Base-by-base conservation (phyloP, 2,888 invertebrate species). In the Oithona nana region DNA sequence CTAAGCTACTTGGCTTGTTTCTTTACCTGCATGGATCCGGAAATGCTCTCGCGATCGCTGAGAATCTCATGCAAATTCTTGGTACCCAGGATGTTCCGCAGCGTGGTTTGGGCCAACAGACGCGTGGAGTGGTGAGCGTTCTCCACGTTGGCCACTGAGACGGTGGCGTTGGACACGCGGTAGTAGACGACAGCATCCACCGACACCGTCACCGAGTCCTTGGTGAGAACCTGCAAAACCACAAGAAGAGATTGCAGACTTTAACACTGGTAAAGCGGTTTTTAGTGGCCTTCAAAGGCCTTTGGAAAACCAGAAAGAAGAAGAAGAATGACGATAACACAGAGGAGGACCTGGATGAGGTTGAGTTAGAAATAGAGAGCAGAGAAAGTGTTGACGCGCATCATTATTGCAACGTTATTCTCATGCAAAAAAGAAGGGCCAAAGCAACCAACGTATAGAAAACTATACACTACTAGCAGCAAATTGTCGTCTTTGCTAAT, bases 81-180 rank as follows among this genome's bases (percentile, higher is more conserved):
- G 60, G 94, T 97, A 66, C 97, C 97, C 81, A 97, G 86, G 68
- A 93, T 94, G 74, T 95, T 95, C 65, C 90, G 78, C n/a, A 90
- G 79, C 11, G 89, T 89, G 13, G 88, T 89, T 74, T 89, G 88
- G 50, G 89, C 88, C 48, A 69, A 66, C 22, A 67, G 67, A 3
- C 68, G 65, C 11, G 68, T 69, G 64, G 70, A 68, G 66, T 73
- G 73, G 64, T 73, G 73, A 3, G 76, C 93, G 73, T 97, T 94
- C 74, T 95, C 95, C 54, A 97, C 95, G 75, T 97, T 97, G 54
- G 93, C 92, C 67, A 94, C 92, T 54, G 94, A 93, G 66, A 94
- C 88, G 1, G 94, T 95, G 16, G 97, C 94, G 74, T 95, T 95
- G 70, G 87, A 88, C 28, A 97, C 92, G 54, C 90, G 82, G 13